A percentile compares a stretch with the other conserved stretches of the same genome.
Evolutionary conservation across 2,113 vertebrate genomes (phyloP).

Genomic region (Antechinus flavipes): DNA sequence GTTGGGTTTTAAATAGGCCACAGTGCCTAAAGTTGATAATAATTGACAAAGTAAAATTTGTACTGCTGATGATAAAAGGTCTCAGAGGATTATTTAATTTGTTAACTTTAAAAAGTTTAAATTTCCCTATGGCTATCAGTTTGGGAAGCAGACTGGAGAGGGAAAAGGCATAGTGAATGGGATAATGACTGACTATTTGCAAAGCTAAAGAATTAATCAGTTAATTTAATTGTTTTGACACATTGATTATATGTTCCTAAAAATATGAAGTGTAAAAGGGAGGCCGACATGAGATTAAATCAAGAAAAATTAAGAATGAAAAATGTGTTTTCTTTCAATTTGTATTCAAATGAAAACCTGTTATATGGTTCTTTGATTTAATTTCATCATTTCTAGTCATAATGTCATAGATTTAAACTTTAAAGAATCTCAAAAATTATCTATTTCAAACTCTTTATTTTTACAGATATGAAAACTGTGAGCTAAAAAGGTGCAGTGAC

Average conservation of each 20-base stretch:
- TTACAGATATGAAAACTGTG: background rate
- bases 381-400: background rate
- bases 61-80: constrained; percentile 53
- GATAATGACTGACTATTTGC: background rate
- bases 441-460: background rate
- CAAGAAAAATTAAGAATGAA: constrained; percentile 21
- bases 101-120: constrained; percentile 60
- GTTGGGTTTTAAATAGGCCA: constrained; percentile 69
- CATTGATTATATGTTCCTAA: background rate
- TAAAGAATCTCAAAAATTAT: background rate
- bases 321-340: background rate
- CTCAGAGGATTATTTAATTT: constrained; percentile 69
- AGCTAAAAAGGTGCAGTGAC: background rate
- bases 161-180: background rate
- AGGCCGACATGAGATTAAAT: constrained; percentile 42
- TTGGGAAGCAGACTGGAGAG: background rate
- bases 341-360: background rate
- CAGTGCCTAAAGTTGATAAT: constrained; percentile 45
- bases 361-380: background rate
- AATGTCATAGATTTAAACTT: background rate
- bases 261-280: constrained; percentile 34
- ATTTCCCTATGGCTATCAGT: constrained; percentile 54
- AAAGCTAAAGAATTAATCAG: constrained; percentile 12
- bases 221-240: constrained; percentile 65
- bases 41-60: constrained; percentile 71